Conservation (phyloP, 2,797 vertebrate species). For the Erithacus rubecula region DNA sequence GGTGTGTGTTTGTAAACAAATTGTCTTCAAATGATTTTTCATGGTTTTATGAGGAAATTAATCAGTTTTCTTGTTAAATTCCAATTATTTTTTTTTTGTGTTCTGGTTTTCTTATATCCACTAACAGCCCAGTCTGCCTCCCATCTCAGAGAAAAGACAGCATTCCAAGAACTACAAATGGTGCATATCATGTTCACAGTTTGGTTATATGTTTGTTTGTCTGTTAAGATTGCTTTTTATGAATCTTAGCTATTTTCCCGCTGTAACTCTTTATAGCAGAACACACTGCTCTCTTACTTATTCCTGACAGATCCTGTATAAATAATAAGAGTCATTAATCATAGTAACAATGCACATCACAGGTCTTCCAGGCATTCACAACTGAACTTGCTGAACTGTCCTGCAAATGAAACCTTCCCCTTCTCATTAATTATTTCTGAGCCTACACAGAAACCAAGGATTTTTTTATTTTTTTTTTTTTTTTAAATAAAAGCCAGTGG, state of each 20-base stretch:
- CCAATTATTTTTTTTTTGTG: neutral
- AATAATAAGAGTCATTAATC: slow-evolving; percentile 41
- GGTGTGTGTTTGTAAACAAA: neutral
- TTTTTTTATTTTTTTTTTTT: neutral
- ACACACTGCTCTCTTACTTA: neutral
- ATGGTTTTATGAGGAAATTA: neutral
- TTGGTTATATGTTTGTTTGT: neutral
- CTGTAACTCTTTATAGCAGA: neutral
- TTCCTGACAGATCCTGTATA: neutral
- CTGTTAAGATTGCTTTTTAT: neutral
- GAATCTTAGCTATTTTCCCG: neutral
- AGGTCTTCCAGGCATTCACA: neutral
- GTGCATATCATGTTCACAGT: neutral
- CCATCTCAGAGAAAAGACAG: neutral
- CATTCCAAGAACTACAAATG: neutral
- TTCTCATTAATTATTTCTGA: neutral
- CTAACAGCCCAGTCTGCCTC: neutral
- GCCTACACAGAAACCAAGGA: neutral
- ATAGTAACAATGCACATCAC: neutral
- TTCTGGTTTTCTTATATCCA: neutral
- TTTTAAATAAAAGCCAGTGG: too few species aligned
- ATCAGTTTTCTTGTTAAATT: neutral
- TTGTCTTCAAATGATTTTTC: neutral
- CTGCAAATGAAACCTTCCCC: neutral
- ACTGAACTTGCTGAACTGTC: neutral